These are phyloP conservation scores for Lepisosteus oculatus DNA, from an alignment of 2,113 vertebrate species.

Conservation along the genomic window DNA sequence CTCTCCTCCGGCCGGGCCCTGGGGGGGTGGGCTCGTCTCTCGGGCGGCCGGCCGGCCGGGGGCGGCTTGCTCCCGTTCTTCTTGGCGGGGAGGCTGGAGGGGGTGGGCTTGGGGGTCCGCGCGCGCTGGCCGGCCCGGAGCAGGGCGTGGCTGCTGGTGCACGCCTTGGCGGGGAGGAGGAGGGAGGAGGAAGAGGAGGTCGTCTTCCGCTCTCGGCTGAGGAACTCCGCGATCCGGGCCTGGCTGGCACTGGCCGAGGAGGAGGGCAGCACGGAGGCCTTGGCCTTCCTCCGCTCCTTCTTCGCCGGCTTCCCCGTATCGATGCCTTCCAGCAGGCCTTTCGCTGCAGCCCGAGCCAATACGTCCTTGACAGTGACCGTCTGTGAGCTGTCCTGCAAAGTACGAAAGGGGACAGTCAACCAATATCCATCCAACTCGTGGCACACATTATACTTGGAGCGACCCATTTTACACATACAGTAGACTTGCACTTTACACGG, in stretches of 20 bases:
- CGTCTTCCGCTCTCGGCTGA: constrained; percentile 37
- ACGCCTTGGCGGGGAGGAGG: not conserved
- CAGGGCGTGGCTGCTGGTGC: not conserved
- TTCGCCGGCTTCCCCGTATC: constrained; percentile 47
- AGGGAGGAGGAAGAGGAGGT: constrained; percentile 6
- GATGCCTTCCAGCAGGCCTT: constrained; percentile 62
- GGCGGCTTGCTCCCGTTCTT: not conserved
- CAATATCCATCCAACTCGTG: not conserved
- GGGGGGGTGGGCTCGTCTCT: not conserved
- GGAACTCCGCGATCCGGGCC: constrained; percentile 44
- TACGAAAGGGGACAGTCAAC: constrained; percentile 12
- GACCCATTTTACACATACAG: too few relatives aligned
- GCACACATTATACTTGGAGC: too few relatives aligned
- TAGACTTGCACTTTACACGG: too few relatives aligned
- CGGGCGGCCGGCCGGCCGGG: not conserved
- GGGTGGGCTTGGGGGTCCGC: not conserved
- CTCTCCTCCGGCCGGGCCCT: constrained; percentile 33
- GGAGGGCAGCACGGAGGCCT: constrained; percentile 17
- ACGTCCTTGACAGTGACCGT: constrained; percentile 56
- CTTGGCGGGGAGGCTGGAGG: not conserved
- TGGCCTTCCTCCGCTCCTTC: constrained; percentile 44
- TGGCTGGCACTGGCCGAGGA: constrained; percentile 21
- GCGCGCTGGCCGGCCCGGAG: not conserved
- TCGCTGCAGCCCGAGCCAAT: constrained; percentile 67
- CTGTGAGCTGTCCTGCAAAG: constrained; percentile 60